A percentile compares a stretch with the other conserved stretches of the same genome.
phyloP scores from a whole-genome alignment of 2,797 vertebrate species.

The Vireo griseus region DNA sequence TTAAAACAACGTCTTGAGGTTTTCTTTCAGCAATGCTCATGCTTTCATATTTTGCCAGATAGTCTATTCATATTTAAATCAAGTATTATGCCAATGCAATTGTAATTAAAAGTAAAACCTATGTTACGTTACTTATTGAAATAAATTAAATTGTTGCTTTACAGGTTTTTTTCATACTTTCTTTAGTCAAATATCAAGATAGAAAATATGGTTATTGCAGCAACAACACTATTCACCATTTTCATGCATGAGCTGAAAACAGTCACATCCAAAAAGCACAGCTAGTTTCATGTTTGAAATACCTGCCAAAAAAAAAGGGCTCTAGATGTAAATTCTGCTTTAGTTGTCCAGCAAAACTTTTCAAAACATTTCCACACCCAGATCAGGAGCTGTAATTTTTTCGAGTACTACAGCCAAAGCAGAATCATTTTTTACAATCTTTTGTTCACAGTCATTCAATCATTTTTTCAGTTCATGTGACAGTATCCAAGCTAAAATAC shows the following conservation, averaged over 20 bases:
- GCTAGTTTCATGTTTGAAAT: not conserved
- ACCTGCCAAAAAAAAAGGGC: not conserved
- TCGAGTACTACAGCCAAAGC: not conserved
- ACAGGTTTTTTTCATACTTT: not conserved
- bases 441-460: not conserved
- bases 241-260: not conserved
- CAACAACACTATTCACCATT: not conserved
- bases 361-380: not conserved
- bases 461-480: not conserved
- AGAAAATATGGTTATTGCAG: not conserved
- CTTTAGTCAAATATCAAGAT: not conserved
- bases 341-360: not conserved
- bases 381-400: not conserved
- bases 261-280: not conserved
- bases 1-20: not conserved
- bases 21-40: not conserved
- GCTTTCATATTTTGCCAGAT: not conserved
- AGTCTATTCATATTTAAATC: not conserved
- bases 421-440: not conserved
- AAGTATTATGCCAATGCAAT: not conserved
- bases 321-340: not conserved
- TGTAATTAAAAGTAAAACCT: not conserved
- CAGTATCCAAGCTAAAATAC: not conserved
- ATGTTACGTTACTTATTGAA: not conserved
- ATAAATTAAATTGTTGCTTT: not conserved